Evolutionary conservation across 2,888 invertebrate species (phyloP).

Genomic region (Drosophila rellima): DNA sequence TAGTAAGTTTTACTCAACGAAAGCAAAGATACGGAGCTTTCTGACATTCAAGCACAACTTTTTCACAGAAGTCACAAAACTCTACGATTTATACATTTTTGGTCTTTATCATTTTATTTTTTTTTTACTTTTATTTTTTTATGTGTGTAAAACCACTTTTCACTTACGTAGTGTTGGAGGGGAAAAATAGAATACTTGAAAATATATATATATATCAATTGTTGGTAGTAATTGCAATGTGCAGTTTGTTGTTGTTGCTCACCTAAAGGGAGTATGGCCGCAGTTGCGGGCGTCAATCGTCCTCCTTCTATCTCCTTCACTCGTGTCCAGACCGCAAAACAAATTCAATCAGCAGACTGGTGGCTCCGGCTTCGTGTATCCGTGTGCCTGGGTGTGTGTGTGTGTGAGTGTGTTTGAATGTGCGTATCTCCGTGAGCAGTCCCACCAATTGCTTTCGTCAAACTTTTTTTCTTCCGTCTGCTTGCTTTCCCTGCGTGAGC

Average conservation of each 20-base stretch:
- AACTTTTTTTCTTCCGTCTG: conserved; percentile 27
- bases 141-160: conserved; percentile 51
- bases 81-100: conserved; percentile 47
- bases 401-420: conserved; percentile 3
- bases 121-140: conserved; percentile 40
- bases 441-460: conserved; percentile 42
- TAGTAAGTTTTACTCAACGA: conserved; percentile 29
- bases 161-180: conserved; percentile 76
- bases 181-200: conserved; percentile 82
- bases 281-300: conserved; percentile 30
- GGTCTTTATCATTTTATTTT: conserved; percentile 33
- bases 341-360: conserved; percentile 22
- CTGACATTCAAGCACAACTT: conserved; percentile 52
- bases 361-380: conserved; percentile 48
- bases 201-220: conserved; percentile 71
- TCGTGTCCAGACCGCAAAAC: conserved; percentile 6
- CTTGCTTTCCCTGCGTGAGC: conserved; percentile 20
- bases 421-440: conserved; percentile 22
- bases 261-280: conserved; percentile 52
- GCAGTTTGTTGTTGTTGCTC: conserved; percentile 65
- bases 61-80: conserved; percentile 52
- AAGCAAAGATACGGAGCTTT: conserved; percentile 40
- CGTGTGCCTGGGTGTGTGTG: conserved; percentile 2
- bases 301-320: conserved; percentile 10
- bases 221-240: conserved; percentile 61